Evolutionary conservation across 2,797 vertebrate genomes (phyloP).

Genomic region (Urocyon cinereoargenteus): DNA sequence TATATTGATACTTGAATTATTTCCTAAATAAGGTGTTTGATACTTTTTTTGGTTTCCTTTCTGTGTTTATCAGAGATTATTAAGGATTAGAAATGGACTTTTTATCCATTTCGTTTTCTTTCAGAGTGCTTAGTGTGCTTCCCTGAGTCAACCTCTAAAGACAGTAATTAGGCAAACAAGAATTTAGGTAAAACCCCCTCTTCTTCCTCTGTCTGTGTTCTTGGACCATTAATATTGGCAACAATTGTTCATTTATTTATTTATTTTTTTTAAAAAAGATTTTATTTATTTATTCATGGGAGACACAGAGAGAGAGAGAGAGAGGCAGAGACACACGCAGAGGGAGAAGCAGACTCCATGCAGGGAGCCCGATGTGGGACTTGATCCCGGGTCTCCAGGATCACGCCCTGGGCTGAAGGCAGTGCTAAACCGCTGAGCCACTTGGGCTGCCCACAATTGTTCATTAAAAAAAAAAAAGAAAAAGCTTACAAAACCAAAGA

Average conservation of each 20-base stretch:
- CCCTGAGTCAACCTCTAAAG: background rate
- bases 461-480: background rate
- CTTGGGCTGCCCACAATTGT: background rate
- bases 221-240: constrained; percentile 6
- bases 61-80: constrained; percentile 6
- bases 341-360: too few relatives aligned
- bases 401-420: too few relatives aligned
- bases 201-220: background rate
- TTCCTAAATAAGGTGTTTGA: constrained; percentile 8
- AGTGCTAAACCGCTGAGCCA: too few relatives aligned
- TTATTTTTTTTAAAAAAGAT: too few relatives aligned
- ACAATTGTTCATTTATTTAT: background rate
- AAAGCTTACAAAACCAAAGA: background rate
- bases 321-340: too few relatives aligned
- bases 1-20: constrained; percentile 41
- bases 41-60: constrained; percentile 62
- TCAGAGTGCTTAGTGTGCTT: background rate
- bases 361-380: too few relatives aligned
- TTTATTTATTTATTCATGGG: too few relatives aligned
- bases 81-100: constrained; percentile 29
- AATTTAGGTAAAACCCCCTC: background rate
- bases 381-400: too few relatives aligned
- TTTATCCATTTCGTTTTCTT: background rate
- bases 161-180: constrained; percentile 1
- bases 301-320: too few relatives aligned